Conservation (phyloP, 2,888 invertebrate species). For the Platycheirus albimanus region DNA sequence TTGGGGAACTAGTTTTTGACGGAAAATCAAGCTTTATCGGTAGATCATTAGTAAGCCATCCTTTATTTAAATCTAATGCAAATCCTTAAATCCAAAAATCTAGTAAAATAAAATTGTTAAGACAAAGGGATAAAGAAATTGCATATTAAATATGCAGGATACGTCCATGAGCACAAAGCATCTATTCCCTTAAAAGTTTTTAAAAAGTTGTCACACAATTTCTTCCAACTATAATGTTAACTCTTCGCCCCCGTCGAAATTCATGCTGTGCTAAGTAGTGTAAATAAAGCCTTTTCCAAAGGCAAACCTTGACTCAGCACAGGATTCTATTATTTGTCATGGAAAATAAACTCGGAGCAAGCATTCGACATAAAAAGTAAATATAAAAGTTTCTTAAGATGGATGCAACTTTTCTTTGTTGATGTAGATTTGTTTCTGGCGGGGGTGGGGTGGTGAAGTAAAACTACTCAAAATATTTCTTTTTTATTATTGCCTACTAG, state of each 20-base stretch:
- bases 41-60: no score
- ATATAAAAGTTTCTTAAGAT: not conserved
- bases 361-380: not conserved
- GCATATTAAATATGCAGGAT: constrained; percentile 33
- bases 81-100: no score
- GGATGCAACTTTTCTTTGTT: not conserved
- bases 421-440: not conserved
- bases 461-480: not conserved
- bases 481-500: no score
- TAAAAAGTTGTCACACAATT: constrained; percentile 37
- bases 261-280: not conserved
- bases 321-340: constrained; percentile 1
- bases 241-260: constrained; percentile 8
- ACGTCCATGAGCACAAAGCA: not conserved
- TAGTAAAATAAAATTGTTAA: no score
- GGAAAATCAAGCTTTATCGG: no score
- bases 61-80: no score
- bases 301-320: not conserved
- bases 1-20: no score
- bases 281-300: not conserved
- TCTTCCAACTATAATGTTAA: no score
- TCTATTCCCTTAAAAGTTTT: constrained; percentile 36
- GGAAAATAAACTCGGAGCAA: constrained; percentile 8
- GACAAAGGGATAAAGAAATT: no score
- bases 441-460: no score